Percentiles rank a stretch among this genome's conserved stretches.
Evolutionary conservation across 2,797 vertebrate genomes (phyloP).

Genomic region (Acanthurus tractus): DNA sequence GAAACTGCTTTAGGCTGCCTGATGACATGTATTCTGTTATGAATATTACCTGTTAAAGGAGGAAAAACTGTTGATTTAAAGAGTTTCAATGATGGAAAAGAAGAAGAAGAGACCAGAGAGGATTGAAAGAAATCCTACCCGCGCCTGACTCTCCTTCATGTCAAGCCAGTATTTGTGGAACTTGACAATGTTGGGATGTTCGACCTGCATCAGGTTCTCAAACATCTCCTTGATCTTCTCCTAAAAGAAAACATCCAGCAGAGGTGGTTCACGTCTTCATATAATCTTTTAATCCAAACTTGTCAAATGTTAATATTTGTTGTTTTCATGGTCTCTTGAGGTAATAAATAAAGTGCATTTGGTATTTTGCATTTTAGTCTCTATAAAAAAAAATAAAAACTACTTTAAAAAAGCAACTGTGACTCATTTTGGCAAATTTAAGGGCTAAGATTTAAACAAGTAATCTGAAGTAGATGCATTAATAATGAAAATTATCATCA

Average conservation of each 20-base stretch:
- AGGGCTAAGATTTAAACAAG: neutral
- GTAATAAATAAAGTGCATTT: too few species aligned
- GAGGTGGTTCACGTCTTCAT: too few species aligned
- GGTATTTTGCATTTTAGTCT: too few species aligned
- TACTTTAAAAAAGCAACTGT: too few species aligned
- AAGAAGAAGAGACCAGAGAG: neutral
- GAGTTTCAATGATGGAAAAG: too few species aligned
- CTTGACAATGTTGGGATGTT: conserved; percentile 98
- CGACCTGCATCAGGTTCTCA: conserved; percentile 98
- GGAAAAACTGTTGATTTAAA: neutral
- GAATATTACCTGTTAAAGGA: conserved; percentile 93
- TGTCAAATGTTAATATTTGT: too few species aligned
- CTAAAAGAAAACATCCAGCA: conserved; percentile 73
- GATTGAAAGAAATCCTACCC: conserved; percentile 84
- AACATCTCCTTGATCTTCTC: conserved; percentile 98
- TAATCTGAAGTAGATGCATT: neutral
- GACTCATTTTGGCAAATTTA: too few species aligned
- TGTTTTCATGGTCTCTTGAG: too few species aligned
- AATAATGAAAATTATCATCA: neutral
- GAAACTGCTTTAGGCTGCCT: conserved; percentile 97
- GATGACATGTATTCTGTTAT: conserved; percentile 99
- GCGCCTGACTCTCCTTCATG: conserved; percentile 94
- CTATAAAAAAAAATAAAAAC: too few species aligned
- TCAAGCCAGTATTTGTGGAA: conserved; percentile 99
- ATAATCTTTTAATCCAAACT: neutral